Evolutionary conservation across 2,113 vertebrate genomes (phyloP).

Genomic region (Strix aluco): DNA sequence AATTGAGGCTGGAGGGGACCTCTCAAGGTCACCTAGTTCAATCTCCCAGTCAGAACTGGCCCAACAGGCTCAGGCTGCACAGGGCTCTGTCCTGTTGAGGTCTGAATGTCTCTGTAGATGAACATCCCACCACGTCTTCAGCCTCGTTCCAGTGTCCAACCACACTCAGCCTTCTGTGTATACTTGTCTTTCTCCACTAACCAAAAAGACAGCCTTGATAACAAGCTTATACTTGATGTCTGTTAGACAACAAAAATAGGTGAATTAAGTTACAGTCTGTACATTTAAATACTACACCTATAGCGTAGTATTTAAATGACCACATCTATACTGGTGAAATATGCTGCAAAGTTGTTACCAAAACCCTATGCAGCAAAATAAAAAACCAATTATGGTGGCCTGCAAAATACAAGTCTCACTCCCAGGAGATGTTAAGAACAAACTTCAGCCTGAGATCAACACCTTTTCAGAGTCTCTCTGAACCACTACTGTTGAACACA

Average conservation of each 20-base stretch:
- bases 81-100: not conserved
- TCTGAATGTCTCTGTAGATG: not conserved
- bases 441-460: not conserved
- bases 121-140: not conserved
- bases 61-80: not conserved
- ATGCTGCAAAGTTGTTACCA: not conserved
- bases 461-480: not conserved
- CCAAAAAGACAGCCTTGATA: not conserved
- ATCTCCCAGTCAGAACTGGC: not conserved
- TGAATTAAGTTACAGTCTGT: not conserved
- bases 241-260: not conserved
- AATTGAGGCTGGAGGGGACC: not conserved
- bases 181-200: not conserved
- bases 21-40: not conserved
- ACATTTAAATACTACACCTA: not conserved
- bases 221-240: not conserved
- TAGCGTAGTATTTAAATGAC: no score
- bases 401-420: not conserved
- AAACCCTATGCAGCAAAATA: not conserved
- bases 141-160: not conserved
- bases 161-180: not conserved
- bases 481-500: not conserved
- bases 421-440: not conserved
- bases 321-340: not conserved
- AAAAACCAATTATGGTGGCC: not conserved